Evolutionary conservation across 2,888 invertebrate species (phyloP), one percentile per base, ranked within the genome.

Genomic region (Tipula confusa): DNA sequence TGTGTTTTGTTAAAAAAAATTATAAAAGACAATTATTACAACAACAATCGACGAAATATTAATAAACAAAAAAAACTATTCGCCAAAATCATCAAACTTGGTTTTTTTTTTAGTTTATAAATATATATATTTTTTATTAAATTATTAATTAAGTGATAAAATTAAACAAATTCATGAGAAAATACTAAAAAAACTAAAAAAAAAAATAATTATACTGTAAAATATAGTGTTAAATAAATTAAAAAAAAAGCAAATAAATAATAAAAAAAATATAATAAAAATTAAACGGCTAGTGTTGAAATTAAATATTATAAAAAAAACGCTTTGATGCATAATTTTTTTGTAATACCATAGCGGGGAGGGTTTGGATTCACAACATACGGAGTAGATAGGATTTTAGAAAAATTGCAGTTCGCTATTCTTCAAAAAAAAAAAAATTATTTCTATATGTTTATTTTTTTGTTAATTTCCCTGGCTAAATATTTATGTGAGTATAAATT

Each of bases 111-210:
- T 64, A 64, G 64, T 64, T n/a, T 64, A 64, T 64, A 64, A 64
- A 64, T 64, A 24, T 64, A n/a, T n/a, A 64, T 64, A 64, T 64
- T 64, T 64, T 64, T 64, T 64, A 64, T 64, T 64, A 64, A 64
- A 64, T 64, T 64, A 64, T 64, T 64, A 64, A 24, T 64, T 64
- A 64, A 64, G 64, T 64, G 64, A 64, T 64, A 64, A 64, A 64
- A 64, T 24, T 64, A 64, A 64, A 64, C 24, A 24, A 64, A 64
- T 24, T 24, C 64, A 64, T 64, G 64, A 64, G 24, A 18, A 24
- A 64, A 64, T 64, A 64, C 64, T 64, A 64, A 64, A 64, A 64
- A 64, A 33, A 33, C n/a, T n/a, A 33, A 33, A 1, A 64, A 64
- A 48, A 18, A 18, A 48, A 48, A 64, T 64, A 64, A 64, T 64